phyloP scores from a whole-genome alignment of 64 coral and sea anemone species.

The Pocillopora verrucosa region DNA sequence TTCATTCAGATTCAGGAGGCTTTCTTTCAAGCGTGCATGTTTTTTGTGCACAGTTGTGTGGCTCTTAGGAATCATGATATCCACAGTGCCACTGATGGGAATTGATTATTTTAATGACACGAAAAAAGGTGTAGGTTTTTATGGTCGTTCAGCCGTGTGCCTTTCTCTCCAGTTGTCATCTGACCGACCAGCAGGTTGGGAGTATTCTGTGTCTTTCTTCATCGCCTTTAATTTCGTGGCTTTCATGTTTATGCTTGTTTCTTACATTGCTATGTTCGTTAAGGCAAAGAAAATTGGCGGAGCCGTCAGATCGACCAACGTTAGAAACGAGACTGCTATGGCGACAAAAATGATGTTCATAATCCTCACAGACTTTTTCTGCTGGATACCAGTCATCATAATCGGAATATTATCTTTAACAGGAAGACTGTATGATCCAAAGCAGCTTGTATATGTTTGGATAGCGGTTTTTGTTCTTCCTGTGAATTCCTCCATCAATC shows the following conservation, averaged over 20 bases:
- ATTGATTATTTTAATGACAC: background rate
- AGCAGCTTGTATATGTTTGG: constrained; percentile 54
- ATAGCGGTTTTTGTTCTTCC: constrained; percentile 61
- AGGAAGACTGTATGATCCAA: constrained; percentile 37
- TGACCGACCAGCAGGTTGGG: constrained; percentile 36
- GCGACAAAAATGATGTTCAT: constrained; percentile 59
- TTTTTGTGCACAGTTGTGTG: constrained; percentile 7
- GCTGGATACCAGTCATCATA: constrained; percentile 58
- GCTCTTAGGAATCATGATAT: constrained; percentile 11
- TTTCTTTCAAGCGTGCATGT: background rate
- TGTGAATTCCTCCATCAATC: constrained; percentile 63
- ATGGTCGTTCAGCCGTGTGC: constrained; percentile 43
- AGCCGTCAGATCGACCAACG: constrained; percentile 37
- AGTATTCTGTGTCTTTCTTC: constrained; percentile 38
- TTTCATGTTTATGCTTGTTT: constrained; percentile 43
- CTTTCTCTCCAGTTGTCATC: constrained; percentile 42
- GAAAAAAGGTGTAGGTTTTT: constrained; percentile 24
- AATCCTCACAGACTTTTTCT: constrained; percentile 58
- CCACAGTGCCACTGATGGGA: constrained; percentile 22
- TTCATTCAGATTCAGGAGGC: constrained; percentile 21
- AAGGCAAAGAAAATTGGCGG: constrained; percentile 5
- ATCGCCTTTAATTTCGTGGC: constrained; percentile 42
- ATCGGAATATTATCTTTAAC: constrained; percentile 45
- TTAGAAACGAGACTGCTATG: constrained; percentile 48
- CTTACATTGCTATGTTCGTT: constrained; percentile 54